A percentile compares a stretch with the other conserved stretches of the same genome.
Conservation (phyloP, 2,797 vertebrate genomes). For the Crocodylus rhombifer region DNA sequence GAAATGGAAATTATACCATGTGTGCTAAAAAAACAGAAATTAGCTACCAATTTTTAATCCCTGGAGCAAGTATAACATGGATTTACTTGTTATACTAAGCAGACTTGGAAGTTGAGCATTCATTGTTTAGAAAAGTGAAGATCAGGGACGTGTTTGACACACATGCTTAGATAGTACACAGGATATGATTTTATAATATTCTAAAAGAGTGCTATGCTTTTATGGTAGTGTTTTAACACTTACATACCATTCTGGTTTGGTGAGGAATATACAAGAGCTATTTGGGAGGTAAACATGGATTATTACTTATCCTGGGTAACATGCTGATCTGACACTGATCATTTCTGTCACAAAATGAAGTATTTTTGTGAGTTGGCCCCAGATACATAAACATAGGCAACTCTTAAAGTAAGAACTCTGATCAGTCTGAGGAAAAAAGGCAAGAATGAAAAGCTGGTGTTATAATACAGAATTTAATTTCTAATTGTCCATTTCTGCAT, state of each 20-base stretch:
- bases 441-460: background rate
- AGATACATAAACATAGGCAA: background rate
- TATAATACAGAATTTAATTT: background rate
- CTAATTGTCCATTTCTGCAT: no score
- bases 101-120: background rate
- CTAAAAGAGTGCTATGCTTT: background rate
- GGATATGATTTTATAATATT: background rate
- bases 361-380: background rate
- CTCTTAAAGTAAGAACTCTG: background rate
- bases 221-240: fast-evolving
- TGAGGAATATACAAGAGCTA: background rate
- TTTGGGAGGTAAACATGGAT: background rate
- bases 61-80: background rate
- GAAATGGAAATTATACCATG: no score
- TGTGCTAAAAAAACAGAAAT: background rate
- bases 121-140: background rate
- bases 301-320: background rate
- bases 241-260: background rate
- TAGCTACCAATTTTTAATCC: background rate
- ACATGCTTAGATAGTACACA: background rate
- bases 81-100: background rate
- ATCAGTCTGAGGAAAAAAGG: background rate
- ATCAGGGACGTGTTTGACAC: background rate
- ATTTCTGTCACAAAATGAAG: no score
- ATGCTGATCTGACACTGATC: background rate